Evolutionary conservation across 2,113 vertebrate genomes (phyloP), one percentile per base, ranked within the genome.

Genomic region (Callionymus lyra): DNA sequence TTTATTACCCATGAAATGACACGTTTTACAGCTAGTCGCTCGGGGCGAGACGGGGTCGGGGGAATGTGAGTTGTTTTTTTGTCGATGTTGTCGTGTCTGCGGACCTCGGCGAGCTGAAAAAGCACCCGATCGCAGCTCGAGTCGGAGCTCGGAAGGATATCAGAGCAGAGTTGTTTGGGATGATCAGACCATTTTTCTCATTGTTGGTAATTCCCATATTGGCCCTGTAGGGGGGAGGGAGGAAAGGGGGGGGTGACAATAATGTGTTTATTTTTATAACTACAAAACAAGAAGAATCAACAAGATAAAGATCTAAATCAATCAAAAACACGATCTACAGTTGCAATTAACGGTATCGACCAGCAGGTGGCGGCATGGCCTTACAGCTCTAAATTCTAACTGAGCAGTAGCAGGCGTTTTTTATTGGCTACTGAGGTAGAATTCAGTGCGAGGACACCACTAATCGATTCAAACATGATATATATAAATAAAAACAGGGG

Each of bases 201-300:
- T 77, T 96, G 94, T 78, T 98, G 93, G 59, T 98, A 98, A 81
- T 96, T 98, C 83, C 92, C 92, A 81, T 98, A 97, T 52, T 97
- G 94, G 83, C 84, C 92, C 94, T 98, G 82, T 66, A 80, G 79
- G 44, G 33, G 33, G 44, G 33, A 12, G 39, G 39, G 71, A 56
- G 15, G 63, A 83, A 78, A 59, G 16, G n/a, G n/a, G n/a, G n/a
- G n/a, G n/a, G 37, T 41, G 44, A 77, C 54, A 63, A 34, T 16
- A 39, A 1, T 2, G 2, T 49, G 38, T 71, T 51, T n/a, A 69
- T n/a, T 39, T 61, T 59, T 48, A 50, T 41, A 44, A 53, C 56
- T 41, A 38, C 21, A 42, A n/a, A 50, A 38, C 31, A 44, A 16
- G 4, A 12, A 19, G 14, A 10, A 21, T 18, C 12, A 14, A 42